Evolutionary conservation across 2,113 vertebrate species (phyloP), one percentile per base, ranked within the genome.

Genomic region (Thunnus maccoyii): DNA sequence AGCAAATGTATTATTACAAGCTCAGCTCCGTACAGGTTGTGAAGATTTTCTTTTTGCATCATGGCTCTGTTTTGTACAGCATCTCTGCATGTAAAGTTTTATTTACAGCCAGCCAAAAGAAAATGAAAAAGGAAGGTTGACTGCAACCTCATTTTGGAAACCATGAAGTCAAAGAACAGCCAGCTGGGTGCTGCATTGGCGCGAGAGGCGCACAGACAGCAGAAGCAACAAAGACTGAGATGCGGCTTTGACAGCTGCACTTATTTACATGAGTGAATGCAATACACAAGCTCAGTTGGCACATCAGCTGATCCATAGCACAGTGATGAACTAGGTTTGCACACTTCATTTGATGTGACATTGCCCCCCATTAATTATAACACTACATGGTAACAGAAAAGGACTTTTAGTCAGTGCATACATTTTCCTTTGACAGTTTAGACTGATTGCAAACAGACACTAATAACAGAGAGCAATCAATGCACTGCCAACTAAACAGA

Each of bases 391-490:
- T 22, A 72, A 87, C 50, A 82, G 69, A 65, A 51, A 57, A 52
- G 20, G 11, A 30, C 25, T 55, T 44, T 67, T 30, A 67, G 6
- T 47, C 12, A 1, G 3, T 68, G 57, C 51, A 52, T 54, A 46
- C 76, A 81, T 81, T 72, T 70, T 80, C 65, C 56, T 46, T 5
- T 81, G 65, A 82, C 78, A 55, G 58, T 55, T 78, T 0, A 71
- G 78, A 58, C 64, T 74, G 62, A 62, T 73, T 75, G 60, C 70
- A 78, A 66, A 44, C 70, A 78, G 78, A 78, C 64, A 51, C 46
- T 51, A 82, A 64, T 63, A 72, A 76, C n/a, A 51, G 50, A 79
- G 67, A 57, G 16, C 44, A 67, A 44, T 64, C 41, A 76, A 20
- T 75, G 68, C 27, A 25, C 61, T 60, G 82, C 66, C 78, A 82